phyloP scores from a whole-genome alignment of 2,888 invertebrate species.

The Meiosimyza decipiens region DNA sequence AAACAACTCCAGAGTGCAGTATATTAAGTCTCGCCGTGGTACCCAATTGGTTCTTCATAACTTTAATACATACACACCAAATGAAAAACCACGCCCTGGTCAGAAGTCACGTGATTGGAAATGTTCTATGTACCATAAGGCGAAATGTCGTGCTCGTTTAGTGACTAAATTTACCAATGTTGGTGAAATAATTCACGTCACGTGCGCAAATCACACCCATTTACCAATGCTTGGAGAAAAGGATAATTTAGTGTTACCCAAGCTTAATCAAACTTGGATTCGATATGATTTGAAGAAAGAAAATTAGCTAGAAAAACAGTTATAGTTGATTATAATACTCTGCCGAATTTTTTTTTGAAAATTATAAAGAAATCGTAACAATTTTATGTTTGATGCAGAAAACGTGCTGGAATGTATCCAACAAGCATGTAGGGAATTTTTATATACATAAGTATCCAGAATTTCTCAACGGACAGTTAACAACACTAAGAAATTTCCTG shows the following conservation, averaged over 20 bases:
- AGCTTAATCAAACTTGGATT: neutral
- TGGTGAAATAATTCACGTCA: constrained; percentile 57
- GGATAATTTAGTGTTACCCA: neutral
- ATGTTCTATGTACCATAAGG: constrained; percentile 66
- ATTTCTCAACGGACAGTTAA: too few species aligned
- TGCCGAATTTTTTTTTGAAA: too few species aligned
- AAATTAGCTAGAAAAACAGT: neutral
- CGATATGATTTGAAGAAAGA: constrained; percentile 4
- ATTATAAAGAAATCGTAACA: too few species aligned
- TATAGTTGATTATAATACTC: too few species aligned
- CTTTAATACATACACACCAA: constrained; percentile 65
- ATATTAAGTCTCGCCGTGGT: constrained; percentile 55
- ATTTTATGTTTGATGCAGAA: too few species aligned
- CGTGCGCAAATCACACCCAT: constrained; percentile 58
- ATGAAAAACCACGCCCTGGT: constrained; percentile 60
- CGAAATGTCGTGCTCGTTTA: constrained; percentile 61
- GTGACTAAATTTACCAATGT: constrained; percentile 53
- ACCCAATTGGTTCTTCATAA: constrained; percentile 59
- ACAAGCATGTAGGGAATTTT: too few species aligned
- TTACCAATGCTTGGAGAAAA: constrained; percentile 51
- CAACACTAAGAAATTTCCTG: too few species aligned
- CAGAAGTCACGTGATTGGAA: constrained; percentile 64
- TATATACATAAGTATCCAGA: too few species aligned
- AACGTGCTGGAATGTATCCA: too few species aligned
- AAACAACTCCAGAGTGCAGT: constrained; percentile 38